A percentile compares a stretch with the other conserved stretches of the same genome.
Evolutionary conservation across 2,797 vertebrate genomes (phyloP).

Genomic region (Malurus leucopterus): DNA sequence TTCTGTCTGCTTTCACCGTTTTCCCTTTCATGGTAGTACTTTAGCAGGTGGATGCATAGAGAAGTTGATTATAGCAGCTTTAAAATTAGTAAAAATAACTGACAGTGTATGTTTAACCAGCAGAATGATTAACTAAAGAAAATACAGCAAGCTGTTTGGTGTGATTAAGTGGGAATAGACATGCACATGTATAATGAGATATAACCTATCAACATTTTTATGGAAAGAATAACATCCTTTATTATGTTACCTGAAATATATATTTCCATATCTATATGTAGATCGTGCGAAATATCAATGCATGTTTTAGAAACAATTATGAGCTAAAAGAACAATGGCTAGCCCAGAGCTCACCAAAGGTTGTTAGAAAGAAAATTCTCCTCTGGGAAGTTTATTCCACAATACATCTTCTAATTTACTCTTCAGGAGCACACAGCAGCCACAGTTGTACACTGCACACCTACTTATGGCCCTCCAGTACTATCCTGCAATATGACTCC

Average conservation of each 20-base stretch:
- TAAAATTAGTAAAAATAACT: neutral
- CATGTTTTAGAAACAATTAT: neutral
- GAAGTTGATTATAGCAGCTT: neutral
- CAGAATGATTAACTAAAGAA: neutral
- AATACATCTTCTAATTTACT: neutral
- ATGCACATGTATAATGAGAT: neutral
- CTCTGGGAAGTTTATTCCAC: neutral
- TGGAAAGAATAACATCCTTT: neutral
- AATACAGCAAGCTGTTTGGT: neutral
- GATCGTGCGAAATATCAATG: neutral
- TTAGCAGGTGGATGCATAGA: neutral
- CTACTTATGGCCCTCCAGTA: neutral
- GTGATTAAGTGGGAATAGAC: neutral
- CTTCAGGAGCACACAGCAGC: neutral
- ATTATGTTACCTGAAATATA: neutral
- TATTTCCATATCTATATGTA: neutral
- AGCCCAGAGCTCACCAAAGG: neutral
- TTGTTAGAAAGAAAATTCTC: neutral
- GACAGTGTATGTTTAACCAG: neutral
- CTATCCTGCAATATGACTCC: neutral
- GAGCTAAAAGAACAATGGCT: neutral
- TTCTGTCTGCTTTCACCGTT: neutral
- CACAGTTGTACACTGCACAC: neutral
- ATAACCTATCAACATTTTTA: neutral
- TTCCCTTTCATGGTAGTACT: neutral